Evolutionary conservation across 2,113 vertebrate species (phyloP), one percentile per base, ranked within the genome.

Genomic region (Tenebrosternarchus preto): DNA sequence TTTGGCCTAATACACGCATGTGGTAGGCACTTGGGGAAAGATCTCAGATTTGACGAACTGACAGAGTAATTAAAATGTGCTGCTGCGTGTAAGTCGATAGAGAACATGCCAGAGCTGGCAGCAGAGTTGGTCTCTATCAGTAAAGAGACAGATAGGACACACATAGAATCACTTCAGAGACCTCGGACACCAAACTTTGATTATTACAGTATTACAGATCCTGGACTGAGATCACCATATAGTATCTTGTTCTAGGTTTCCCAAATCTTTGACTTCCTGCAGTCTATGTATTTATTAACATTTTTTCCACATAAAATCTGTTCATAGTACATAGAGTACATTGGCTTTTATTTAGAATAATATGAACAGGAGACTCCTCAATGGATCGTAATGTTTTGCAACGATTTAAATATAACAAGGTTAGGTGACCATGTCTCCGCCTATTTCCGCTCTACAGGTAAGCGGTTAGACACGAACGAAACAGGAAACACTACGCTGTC

Each of bases 401-500:
- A 50, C 43, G 6, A 36, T 36, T 36, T 36, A 36, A 36, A 36
- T 36, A 5, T 29, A 3, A 31, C 19, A 2, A 64, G n/a, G 64
- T 29, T 67, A 36, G 8, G 5, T 15, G 33, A 56, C 60, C 22
- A 5, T 57, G 0, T 69, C 67, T 1, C 73, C 80, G 60, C 85
- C 80, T 25, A 80, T 80, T 84, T 86, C 82, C 82, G 77, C 76
- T 56, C 4, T 20, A 25, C 85, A 86, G 85, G 85, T 86, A 73
- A 84, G 66, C 29, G 0, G 17, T 36, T 80, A 33, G 61, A 66
- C 66, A 43, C 25, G n/a, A 50, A 43, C 29, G 55, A 20, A 69
- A 76, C 16, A 61, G 70, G n/a, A 73, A 57, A 50, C 29, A 50
- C 43, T 11, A 12, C 43, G 11, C 9, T 50, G 5, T 50, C 39